Base-by-base conservation (phyloP, 2,888 invertebrate genomes). In the Oligia fasciuncula region DNA sequence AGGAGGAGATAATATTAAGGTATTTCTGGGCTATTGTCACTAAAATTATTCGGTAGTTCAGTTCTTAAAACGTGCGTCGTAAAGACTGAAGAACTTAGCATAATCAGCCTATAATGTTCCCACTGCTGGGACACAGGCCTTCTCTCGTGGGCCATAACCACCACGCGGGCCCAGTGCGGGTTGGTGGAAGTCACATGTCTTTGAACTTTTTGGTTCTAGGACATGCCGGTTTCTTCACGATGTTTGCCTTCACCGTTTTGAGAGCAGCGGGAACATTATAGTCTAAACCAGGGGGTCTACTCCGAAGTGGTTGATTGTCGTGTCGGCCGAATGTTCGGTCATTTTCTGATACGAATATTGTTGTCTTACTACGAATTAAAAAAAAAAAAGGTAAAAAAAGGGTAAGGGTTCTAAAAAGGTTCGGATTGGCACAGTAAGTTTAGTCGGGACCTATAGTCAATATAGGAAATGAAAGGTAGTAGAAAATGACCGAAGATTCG, bases 1-100 rank as follows among this genome's bases (percentile, higher is more conserved):
- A n/a, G 75, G 75, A 46, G 75, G 75, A 60, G 17, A 46, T 35
- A 57, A 46, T 74, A 23, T 75, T n/a, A 76, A 60, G 75, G 75
- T 76, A 60, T 51, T 70, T 40, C 14, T n/a, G 9, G 70, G 19
- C 8, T 51, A 13, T 1, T 13, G 2, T 40, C 2, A 40, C 19
- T 11, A 23, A 5, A 70, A 60, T 40, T 35, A 19, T 54, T 69
- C 19, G 13, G 69, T 29, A 29, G 49, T 49, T 49, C 8, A 49
- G 29, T 49, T 68, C 6, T 29, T 46, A 68, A 46, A 68, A 68
- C 67, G 17, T 17, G 67, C 17, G 2, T 66, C 4, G 19, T 49
- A 49, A 4, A 69, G 69, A 13, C 6, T 49, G 29, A 49, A 49
- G 19, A 19, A 19, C 29, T 14, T 62, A 17, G 29, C 17, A 35